Evolutionary conservation across 2,113 vertebrate species (phyloP).

Genomic region (Puffinus mauretanicus): DNA sequence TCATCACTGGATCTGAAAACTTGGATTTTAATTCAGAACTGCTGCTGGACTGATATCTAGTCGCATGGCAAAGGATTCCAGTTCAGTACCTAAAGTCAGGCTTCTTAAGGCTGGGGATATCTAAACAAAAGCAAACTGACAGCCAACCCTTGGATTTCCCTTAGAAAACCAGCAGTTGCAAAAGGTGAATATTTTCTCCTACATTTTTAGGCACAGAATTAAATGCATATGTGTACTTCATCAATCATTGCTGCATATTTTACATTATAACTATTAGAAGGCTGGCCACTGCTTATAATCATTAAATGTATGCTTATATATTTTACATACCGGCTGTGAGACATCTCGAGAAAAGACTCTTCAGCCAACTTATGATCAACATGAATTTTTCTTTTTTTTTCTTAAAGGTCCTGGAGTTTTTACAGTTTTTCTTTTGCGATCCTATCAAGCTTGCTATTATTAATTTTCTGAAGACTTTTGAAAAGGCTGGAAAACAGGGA

Average conservation of each 20-base stretch:
- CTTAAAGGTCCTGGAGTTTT: neutral
- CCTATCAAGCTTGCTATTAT: neutral
- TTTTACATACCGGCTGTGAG: neutral
- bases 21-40: neutral
- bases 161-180: neutral
- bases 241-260: neutral
- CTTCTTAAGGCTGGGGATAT: neutral
- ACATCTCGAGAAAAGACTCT: neutral
- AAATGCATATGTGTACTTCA: neutral
- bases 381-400: neutral
- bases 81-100: neutral
- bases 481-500: neutral
- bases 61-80: neutral
- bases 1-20: neutral
- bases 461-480: conserved; percentile 1
- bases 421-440: neutral
- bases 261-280: neutral
- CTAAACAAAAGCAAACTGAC: neutral
- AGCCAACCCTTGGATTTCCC: neutral
- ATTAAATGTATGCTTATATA: neutral
- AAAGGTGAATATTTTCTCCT: neutral
- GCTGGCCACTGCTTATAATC: neutral
- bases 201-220: neutral
- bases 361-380: neutral
- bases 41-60: neutral